Percentiles rank a stretch among this genome's conserved stretches.
Conservation (phyloP, 2,797 vertebrate species). For the Pipistrellus nathusii region DNA sequence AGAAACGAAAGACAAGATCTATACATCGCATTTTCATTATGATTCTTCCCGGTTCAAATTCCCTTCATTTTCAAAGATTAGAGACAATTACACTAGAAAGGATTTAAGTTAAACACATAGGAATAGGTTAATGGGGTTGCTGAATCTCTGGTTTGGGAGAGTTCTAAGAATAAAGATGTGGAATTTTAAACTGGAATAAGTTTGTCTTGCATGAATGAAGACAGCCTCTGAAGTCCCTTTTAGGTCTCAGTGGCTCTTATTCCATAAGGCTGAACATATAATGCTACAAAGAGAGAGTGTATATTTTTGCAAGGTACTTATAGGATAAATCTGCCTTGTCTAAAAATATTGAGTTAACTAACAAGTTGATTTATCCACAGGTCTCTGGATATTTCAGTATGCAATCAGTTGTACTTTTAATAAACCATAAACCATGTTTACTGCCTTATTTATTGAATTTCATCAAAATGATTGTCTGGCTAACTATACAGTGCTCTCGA, state of each 20-base stretch:
- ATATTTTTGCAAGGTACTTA: conserved; percentile 58
- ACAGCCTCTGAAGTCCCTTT: conserved; percentile 9
- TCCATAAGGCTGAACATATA: conserved; percentile 6
- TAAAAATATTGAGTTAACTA: conserved; percentile 75
- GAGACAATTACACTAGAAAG: conserved; percentile 5
- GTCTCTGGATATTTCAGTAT: conserved; percentile 76
- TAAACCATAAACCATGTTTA: conserved; percentile 77
- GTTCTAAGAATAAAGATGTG: conserved; percentile 18
- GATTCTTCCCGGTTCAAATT: neutral
- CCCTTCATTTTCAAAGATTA: neutral
- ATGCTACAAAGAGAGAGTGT: conserved; percentile 48
- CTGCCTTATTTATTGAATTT: conserved; percentile 73
- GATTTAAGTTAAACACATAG: conserved; percentile 45
- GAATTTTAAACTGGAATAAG: conserved; percentile 29
- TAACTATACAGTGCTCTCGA: conserved; percentile 13
- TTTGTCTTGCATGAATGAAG: conserved; percentile 47
- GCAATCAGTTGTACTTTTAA: conserved; percentile 78
- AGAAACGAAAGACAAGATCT: neutral
- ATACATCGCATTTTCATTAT: neutral
- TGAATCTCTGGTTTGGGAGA: conserved; percentile 37
- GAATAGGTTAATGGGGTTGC: conserved; percentile 4
- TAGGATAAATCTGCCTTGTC: conserved; percentile 62
- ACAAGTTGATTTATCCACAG: conserved; percentile 74
- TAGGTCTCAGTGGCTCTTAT: conserved; percentile 21
- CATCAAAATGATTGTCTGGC: conserved; percentile 65